A percentile compares a stretch with the other conserved stretches of the same genome.
Conservation (phyloP, 1,140 invertebrate genomes). For the Dendrolimus punctatus region DNA sequence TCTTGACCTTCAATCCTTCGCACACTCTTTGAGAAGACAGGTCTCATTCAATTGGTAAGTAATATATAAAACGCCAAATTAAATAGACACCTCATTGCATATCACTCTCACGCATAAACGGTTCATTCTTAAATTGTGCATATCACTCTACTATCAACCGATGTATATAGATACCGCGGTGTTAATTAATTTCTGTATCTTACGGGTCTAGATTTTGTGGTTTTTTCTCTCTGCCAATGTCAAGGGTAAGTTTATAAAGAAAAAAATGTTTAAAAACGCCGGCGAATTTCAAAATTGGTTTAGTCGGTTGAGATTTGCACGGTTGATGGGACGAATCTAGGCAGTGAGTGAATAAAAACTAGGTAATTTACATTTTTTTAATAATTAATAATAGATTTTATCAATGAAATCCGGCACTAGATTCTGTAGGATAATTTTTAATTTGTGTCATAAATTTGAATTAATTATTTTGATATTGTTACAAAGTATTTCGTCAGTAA, state of each 20-base stretch:
- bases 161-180: too few species aligned
- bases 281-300: conserved; percentile 12
- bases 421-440: too few species aligned
- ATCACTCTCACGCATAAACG: neutral
- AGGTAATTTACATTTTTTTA: conserved; percentile 2
- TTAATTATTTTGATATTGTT: too few species aligned
- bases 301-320: conserved; percentile 15
- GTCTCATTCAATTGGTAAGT: neutral
- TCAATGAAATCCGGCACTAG: neutral
- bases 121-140: too few species aligned
- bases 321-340: conserved; percentile 7
- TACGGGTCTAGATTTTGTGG: neutral
- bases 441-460: too few species aligned
- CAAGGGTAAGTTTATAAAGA: conserved; percentile 12
- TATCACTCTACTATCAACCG: too few species aligned
- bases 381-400: neutral
- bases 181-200: too few species aligned
- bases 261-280: conserved; percentile 19
- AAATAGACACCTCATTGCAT: neutral
- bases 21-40: too few species aligned
- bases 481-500: too few species aligned
- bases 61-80: neutral
- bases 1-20: too few species aligned
- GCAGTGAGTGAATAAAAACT: neutral
- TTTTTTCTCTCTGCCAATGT: conserved; percentile 9